These are phyloP conservation scores for Drosophila ercepeae DNA, from an alignment of 1,140 invertebrate species.

Conservation along the genomic window DNA sequence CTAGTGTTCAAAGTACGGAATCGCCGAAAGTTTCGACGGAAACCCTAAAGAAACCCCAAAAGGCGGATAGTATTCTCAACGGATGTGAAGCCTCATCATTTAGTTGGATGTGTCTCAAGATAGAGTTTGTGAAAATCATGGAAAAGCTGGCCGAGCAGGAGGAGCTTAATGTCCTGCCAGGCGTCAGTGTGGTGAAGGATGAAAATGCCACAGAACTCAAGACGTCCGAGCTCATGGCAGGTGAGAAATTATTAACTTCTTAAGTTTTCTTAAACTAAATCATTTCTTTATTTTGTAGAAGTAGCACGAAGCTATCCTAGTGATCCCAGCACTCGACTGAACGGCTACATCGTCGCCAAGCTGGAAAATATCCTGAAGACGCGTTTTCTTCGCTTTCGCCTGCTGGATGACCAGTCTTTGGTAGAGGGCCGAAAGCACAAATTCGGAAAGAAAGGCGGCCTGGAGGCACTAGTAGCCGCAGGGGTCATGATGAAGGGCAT, in stretches of 20 bases:
- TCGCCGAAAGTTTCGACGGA: slow-evolving; percentile 21
- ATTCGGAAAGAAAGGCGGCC: slow-evolving; percentile 85
- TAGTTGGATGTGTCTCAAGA: slow-evolving; percentile 90
- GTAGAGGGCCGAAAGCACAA: slow-evolving; percentile 86
- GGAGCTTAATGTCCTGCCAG: slow-evolving; percentile 86
- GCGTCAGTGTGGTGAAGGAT: slow-evolving; percentile 89
- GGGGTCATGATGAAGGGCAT: slow-evolving; percentile 89
- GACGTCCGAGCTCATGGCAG: slow-evolving; percentile 87
- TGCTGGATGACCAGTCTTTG: slow-evolving; percentile 87
- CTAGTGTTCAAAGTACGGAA: slow-evolving; percentile 56
- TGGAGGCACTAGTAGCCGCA: slow-evolving; percentile 86
- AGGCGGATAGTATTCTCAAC: slow-evolving; percentile 20
- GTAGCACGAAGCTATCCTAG: slow-evolving; percentile 90
- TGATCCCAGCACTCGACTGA: slow-evolving; percentile 90
- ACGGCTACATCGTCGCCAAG: slow-evolving; percentile 90
- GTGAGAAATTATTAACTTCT: slow-evolving; percentile 40
- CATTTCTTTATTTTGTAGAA: slow-evolving; percentile 83
- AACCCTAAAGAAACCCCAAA: slow-evolving; percentile 38
- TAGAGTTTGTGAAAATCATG: slow-evolving; percentile 91
- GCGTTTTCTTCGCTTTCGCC: slow-evolving; percentile 89
- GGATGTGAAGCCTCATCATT: slow-evolving; percentile 88
- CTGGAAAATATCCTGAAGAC: slow-evolving; percentile 89
- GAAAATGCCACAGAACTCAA: slow-evolving; percentile 85
- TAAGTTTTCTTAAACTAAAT: too few species aligned
- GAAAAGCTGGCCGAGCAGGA: slow-evolving; percentile 87